Conservation (phyloP, 1,140 invertebrate genomes). For the Drosophila fuyamai region DNA sequence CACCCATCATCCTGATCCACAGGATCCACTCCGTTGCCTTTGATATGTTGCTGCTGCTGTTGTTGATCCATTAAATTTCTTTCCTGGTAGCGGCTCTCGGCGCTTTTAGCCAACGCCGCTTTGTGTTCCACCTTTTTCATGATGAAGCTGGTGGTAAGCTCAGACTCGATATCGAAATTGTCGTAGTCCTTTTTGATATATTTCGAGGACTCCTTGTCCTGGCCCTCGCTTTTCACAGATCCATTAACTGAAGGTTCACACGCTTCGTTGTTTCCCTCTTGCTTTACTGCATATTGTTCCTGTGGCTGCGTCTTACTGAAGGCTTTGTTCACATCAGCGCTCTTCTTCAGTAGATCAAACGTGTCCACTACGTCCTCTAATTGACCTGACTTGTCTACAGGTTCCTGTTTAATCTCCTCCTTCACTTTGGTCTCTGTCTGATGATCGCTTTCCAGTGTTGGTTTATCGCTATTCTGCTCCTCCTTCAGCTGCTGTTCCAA, state of each 20-base stretch:
- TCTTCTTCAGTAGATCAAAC: constrained; percentile 78
- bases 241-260: constrained; percentile 39
- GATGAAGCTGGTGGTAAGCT: constrained; percentile 79
- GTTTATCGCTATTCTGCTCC: constrained; percentile 21
- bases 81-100: constrained; percentile 38
- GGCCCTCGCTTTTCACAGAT: constrained; percentile 41
- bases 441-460: background rate
- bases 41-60: constrained; percentile 51
- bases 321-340: constrained; percentile 65
- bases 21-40: constrained; percentile 36
- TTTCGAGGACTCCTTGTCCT: constrained; percentile 28
- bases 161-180: constrained; percentile 83
- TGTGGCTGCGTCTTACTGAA: constrained; percentile 41
- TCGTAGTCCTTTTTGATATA: constrained; percentile 80
- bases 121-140: constrained; percentile 82
- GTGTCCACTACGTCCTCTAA: constrained; percentile 52
- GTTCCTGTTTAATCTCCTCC: constrained; percentile 76
- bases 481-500: constrained; percentile 52
- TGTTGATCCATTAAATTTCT: constrained; percentile 42
- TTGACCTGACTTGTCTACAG: constrained; percentile 35
- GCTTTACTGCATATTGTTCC: constrained; percentile 27
- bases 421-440: constrained; percentile 54
- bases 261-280: constrained; percentile 41
- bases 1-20: constrained; percentile 87
- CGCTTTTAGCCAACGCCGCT: constrained; percentile 24